Percentiles rank a stretch among this genome's conserved stretches.
These are phyloP conservation scores for Habropoda laboriosa DNA, from an alignment of 1,140 invertebrate species.

Conservation along the genomic window DNA sequence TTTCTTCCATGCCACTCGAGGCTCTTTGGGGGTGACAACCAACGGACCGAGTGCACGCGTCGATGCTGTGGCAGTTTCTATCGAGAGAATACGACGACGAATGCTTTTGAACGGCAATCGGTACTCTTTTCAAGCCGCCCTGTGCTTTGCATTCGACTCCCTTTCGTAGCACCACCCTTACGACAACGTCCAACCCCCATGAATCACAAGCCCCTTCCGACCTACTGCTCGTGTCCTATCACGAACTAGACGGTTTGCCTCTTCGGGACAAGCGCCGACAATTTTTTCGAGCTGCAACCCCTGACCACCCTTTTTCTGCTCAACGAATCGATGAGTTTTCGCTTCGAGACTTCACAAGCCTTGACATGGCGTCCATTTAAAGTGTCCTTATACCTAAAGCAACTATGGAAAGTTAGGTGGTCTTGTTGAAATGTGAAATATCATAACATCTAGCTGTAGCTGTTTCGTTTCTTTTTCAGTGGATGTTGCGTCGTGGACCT, in stretches of 20 bases:
- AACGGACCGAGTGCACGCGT: conserved; percentile 33
- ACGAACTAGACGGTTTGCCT: conserved; percentile 10
- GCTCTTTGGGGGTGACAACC: conserved; percentile 19
- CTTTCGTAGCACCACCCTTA: conserved; percentile 8
- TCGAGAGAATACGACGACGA: conserved; percentile 11
- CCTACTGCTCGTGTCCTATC: conserved; percentile 38
- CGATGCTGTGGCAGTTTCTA: background rate
- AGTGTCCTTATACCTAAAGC: background rate
- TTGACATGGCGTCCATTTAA: conserved; percentile 9
- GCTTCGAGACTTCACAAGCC: background rate
- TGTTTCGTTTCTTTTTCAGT: background rate
- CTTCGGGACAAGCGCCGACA: conserved; percentile 25
- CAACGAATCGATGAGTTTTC: conserved; percentile 21
- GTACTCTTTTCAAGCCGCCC: conserved; percentile 13
- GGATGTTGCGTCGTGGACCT: too few relatives aligned
- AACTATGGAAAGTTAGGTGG: background rate
- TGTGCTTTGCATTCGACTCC: conserved; percentile 46
- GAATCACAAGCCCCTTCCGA: conserved; percentile 37
- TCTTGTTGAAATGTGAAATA: background rate
- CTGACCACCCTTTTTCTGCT: conserved; percentile 29
- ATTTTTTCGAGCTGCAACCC: conserved; percentile 20
- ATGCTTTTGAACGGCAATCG: conserved; percentile 48
- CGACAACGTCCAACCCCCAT: conserved; percentile 24
- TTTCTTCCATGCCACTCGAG: conserved; percentile 28
- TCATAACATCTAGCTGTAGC: background rate